phyloP scores from a whole-genome alignment of 2,113 vertebrate genomes.

The Etheostoma cragini region DNA sequence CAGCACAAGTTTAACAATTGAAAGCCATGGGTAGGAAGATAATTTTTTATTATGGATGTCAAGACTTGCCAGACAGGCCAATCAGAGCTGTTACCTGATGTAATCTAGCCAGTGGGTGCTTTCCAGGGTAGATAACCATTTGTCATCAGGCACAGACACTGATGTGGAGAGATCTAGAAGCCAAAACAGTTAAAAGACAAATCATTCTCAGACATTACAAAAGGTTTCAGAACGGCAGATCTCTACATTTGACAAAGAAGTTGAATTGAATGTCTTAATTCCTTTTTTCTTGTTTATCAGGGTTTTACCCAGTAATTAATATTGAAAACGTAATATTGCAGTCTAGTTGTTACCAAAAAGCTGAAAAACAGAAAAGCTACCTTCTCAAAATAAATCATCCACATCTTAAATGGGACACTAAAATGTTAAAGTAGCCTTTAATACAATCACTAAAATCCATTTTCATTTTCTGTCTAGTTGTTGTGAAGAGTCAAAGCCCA shows the following conservation, averaged over 20 bases:
- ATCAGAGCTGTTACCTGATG: slow-evolving; percentile 82
- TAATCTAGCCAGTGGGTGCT: slow-evolving; percentile 92
- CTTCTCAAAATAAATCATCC: not conserved
- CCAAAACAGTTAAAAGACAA: slow-evolving; percentile 2
- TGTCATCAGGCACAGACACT: slow-evolving; percentile 87
- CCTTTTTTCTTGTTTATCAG: not conserved
- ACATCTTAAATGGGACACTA: not conserved
- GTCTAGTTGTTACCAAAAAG: not conserved
- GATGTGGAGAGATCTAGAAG: slow-evolving; percentile 87
- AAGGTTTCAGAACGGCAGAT: not conserved
- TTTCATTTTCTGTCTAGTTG: slow-evolving; percentile 11
- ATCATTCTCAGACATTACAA: not conserved
- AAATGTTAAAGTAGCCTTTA: not conserved
- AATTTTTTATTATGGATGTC: not conserved
- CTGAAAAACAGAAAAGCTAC: not conserved
- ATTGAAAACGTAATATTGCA: not conserved
- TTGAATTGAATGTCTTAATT: not conserved
- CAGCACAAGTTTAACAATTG: not conserved
- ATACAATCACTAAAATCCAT: not conserved
- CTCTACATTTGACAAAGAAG: not conserved
- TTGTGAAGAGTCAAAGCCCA: not conserved
- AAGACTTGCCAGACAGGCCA: not conserved
- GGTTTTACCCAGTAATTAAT: not conserved
- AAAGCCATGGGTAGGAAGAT: not conserved
- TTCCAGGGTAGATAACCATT: slow-evolving; percentile 94